Conservation (phyloP, 2,113 vertebrate genomes). For the Seriola quinqueradiata region DNA sequence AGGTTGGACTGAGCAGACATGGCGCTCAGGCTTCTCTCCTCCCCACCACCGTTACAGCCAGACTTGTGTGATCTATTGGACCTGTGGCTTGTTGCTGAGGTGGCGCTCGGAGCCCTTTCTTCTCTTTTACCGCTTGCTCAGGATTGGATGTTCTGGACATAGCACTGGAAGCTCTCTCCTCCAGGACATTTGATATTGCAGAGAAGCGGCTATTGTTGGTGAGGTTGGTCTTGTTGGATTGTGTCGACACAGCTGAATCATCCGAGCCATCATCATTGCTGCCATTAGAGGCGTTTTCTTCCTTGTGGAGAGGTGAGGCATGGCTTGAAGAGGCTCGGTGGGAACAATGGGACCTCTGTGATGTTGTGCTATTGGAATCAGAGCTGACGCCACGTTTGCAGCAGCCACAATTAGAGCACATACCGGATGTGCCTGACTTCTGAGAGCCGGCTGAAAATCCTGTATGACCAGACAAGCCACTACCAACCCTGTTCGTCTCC, state of each 20-base stretch:
- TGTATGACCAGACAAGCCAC: constrained; percentile 61
- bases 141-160: constrained; percentile 49
- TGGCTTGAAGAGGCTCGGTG: constrained; percentile 18
- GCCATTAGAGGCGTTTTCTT: neutral
- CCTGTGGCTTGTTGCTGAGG: constrained; percentile 51
- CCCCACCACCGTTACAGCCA: constrained; percentile 14
- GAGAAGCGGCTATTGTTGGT: constrained; percentile 40
- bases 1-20: constrained; percentile 46
- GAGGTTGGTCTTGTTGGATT: constrained; percentile 69
- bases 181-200: constrained; percentile 35
- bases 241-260: constrained; percentile 48
- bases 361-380: constrained; percentile 40
- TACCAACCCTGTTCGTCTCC: constrained; percentile 47
- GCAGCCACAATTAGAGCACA: constrained; percentile 74
- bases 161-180: constrained; percentile 35
- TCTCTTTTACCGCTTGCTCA: constrained; percentile 36
- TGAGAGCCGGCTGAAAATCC: constrained; percentile 46
- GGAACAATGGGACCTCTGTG: constrained; percentile 43
- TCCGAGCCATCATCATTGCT: constrained; percentile 56
- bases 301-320: neutral
- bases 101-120: constrained; percentile 32
- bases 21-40: constrained; percentile 51
- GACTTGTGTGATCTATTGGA: constrained; percentile 58
- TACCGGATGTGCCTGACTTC: constrained; percentile 54
- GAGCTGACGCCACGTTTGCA: constrained; percentile 50